These are phyloP conservation scores for Podocnemis expansa DNA, from an alignment of 2,113 vertebrate species.

Conservation along the genomic window DNA sequence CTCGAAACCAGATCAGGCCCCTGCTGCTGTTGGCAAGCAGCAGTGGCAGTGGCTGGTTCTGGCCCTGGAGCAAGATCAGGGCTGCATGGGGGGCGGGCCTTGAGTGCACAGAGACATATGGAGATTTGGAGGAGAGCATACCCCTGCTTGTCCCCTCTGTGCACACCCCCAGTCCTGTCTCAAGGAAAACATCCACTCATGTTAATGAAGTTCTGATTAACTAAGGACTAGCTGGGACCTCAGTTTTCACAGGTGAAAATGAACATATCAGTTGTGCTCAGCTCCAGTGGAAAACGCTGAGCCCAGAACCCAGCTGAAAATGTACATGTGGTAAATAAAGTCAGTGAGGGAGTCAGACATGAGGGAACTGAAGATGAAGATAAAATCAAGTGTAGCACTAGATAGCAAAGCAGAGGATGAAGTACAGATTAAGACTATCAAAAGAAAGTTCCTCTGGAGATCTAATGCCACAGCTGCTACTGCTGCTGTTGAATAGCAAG, in stretches of 20 bases:
- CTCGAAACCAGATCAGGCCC: no score
- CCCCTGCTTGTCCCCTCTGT: no score
- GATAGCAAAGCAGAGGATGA: conserved; percentile 35
- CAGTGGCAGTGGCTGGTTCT: no score
- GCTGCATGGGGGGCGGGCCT: no score
- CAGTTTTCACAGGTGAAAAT: conserved; percentile 41
- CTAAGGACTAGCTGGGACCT: neutral
- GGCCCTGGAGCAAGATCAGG: no score
- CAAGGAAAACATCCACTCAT: conserved; percentile 29
- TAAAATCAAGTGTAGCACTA: conserved; percentile 38
- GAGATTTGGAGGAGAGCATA: no score
- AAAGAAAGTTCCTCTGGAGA: conserved; percentile 55
- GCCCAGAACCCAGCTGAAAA: neutral
- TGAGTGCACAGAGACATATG: no score
- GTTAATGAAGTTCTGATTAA: neutral
- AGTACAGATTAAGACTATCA: conserved; percentile 44
- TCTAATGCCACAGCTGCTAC: conserved; percentile 48
- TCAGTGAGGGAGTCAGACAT: conserved; percentile 40
- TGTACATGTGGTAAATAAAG: conserved; percentile 11
- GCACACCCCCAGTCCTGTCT: neutral
- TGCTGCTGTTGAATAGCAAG: conserved; percentile 12
- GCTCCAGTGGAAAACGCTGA: conserved; percentile 28
- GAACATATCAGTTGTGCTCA: conserved; percentile 35
- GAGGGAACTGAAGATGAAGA: conserved; percentile 34
- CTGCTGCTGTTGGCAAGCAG: no score